Conservation (phyloP, 2,888 invertebrate species). For the Mamestra brassicae region DNA sequence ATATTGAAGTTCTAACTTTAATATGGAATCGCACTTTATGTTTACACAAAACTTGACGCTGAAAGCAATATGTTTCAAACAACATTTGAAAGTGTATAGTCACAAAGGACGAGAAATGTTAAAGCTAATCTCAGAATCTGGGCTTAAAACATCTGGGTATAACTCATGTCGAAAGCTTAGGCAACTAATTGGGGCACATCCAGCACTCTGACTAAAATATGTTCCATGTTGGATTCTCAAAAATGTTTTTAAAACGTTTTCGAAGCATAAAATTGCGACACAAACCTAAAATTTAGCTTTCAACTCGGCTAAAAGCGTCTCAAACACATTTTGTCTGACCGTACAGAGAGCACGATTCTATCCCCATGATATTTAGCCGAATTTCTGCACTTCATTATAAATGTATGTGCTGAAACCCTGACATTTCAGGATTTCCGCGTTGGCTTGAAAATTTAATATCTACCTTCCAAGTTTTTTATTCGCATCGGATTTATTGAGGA, state of each 20-base stretch:
- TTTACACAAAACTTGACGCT: background rate
- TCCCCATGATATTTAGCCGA: conserved; percentile 59
- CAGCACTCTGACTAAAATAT: conserved; percentile 2
- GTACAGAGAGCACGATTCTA: conserved; percentile 21
- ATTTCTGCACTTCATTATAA: conserved; percentile 71
- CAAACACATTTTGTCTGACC: conserved; percentile 50
- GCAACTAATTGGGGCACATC: conserved; percentile 11
- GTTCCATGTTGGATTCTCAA: conserved; percentile 2
- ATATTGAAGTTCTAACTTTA: conserved; percentile 17
- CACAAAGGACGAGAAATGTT: conserved; percentile 2
- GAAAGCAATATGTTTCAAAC: background rate
- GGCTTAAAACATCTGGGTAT: conserved; percentile 6
- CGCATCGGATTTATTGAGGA: conserved; percentile 47
- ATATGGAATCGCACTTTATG: background rate
- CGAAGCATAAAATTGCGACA: conserved; percentile 36
- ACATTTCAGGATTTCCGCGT: conserved; percentile 54
- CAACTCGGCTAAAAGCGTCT: conserved; percentile 50
- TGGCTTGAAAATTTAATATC: conserved; percentile 71
- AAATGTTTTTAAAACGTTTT: conserved; percentile 35
- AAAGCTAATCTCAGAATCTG: conserved; percentile 9
- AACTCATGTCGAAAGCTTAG: background rate
- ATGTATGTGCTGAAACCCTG: conserved; percentile 59
- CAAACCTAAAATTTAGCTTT: conserved; percentile 27
- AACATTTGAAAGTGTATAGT: conserved; percentile 10
- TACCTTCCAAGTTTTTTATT: conserved; percentile 56